Conservation (phyloP, 2,797 vertebrate species). For the Denticeps clupeoides region DNA sequence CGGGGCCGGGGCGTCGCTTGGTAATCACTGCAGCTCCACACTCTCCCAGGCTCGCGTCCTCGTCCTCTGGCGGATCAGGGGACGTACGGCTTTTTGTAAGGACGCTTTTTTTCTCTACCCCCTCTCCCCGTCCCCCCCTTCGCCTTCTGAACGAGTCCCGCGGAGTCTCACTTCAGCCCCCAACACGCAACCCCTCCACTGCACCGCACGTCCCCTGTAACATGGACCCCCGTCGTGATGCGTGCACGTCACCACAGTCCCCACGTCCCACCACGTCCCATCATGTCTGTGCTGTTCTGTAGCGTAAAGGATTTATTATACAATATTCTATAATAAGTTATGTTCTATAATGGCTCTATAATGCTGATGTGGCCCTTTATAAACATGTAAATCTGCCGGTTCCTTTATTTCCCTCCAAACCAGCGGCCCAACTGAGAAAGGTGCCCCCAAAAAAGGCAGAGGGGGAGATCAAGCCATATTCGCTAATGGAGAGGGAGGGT, state of each 20-base stretch:
- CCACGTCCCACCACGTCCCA: no score
- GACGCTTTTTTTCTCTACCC: conserved; percentile 20
- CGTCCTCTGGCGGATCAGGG: conserved; percentile 56
- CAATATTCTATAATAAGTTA: no score
- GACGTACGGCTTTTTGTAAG: conserved; percentile 61
- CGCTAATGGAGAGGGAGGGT: conserved; percentile 80
- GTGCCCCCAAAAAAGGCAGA: conserved; percentile 68
- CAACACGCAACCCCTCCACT: no score
- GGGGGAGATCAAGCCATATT: conserved; percentile 87
- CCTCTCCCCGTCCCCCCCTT: neutral
- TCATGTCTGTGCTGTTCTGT: no score
- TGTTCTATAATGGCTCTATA: no score
- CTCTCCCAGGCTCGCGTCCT: conserved; percentile 34
- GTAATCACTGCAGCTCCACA: neutral
- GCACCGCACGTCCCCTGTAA: no score
- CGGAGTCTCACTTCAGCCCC: neutral
- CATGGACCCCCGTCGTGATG: no score
- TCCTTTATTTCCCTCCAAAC: conserved; percentile 18
- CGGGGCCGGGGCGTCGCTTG: no score
- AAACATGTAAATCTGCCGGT: conserved; percentile 8
- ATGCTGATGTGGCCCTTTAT: neutral
- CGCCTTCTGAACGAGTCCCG: neutral
- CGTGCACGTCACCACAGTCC: no score
- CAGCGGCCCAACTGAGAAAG: conserved; percentile 60
- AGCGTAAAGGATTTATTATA: no score